Conservation (phyloP, 2,888 invertebrate species). For the Cactoblastis cactorum region DNA sequence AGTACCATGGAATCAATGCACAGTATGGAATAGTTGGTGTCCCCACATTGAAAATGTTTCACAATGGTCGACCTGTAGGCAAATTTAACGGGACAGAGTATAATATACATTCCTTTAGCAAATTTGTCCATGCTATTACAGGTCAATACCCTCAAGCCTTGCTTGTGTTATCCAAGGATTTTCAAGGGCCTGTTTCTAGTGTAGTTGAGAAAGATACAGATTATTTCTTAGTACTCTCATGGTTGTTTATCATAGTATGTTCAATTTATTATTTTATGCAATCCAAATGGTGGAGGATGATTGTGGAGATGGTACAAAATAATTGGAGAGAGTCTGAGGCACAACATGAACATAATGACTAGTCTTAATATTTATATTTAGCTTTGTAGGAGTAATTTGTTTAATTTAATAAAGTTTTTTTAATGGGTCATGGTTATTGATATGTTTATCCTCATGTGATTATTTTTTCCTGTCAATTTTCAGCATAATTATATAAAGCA, state of each 20-base stretch:
- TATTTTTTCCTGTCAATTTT: background rate
- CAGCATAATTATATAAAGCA: background rate
- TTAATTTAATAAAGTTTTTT: constrained; percentile 14
- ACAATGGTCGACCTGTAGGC: constrained; percentile 91
- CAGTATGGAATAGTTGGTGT: constrained; percentile 95
- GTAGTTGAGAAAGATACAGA: constrained; percentile 88
- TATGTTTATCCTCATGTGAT: background rate
- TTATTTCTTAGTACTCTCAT: constrained; percentile 89
- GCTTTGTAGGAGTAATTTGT: constrained; percentile 1
- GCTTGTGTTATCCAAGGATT: constrained; percentile 86
- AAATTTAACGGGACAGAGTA: constrained; percentile 92
- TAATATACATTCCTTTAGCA: constrained; percentile 87
- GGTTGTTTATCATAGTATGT: constrained; percentile 90
- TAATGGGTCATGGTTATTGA: background rate
- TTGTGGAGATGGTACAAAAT: constrained; percentile 90
- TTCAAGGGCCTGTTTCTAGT: constrained; percentile 89
- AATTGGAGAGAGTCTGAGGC: constrained; percentile 94
- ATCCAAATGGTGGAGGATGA: constrained; percentile 87
- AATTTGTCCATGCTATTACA: constrained; percentile 88
- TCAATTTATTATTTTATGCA: constrained; percentile 86
- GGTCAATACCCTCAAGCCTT: constrained; percentile 82
- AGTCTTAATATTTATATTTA: constrained; percentile 22
- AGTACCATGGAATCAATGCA: constrained; percentile 90
- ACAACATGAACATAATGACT: constrained; percentile 88
- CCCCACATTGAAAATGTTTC: constrained; percentile 92